Evolutionary conservation across 2,888 invertebrate genomes (phyloP), one percentile per base, ranked within the genome.

Genomic region (Amphiduros pacificus): DNA sequence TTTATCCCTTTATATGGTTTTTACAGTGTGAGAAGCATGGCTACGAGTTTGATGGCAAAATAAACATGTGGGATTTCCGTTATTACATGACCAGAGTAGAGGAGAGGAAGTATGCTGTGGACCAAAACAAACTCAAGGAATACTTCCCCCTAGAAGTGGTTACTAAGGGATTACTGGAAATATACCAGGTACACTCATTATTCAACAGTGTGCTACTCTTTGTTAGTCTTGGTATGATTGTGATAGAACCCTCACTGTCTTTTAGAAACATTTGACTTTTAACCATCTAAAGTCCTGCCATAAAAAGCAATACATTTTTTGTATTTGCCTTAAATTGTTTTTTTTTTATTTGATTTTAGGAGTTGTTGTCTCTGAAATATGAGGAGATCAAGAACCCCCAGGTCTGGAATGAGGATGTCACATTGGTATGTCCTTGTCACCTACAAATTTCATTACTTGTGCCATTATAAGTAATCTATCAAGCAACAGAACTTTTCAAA

Each of bases 61-160:
- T 85, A 49, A 79, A 84, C 70, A 78, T 78, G 69, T 85, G 83
- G 82, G 85, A 85, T 69, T 71, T 80, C 44, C 75, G 82, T 2
- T 85, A 85, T 72, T 85, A 82, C 72, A 83, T 80, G 78, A 82
- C 77, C 17, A 75, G 82, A 73, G 75, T 80, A 2, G 84, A 85
- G 69, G 84, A 85, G 69, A 77, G 77, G 59, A 74, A 81, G 60
- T 85, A 84, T 72, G 76, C 83, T 29, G 83, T 85, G 2, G 84
- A 85, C 71, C 83, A 85, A 57, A 77, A 83, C 56, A 77, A 78
- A 65, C 74, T 85, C 24, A 83, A 82, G 66, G 81, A 83, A 63
- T 85, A 85, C 71, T 85, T 85, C 70, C 85, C 85, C 2, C 71
- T 85, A 70, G 75, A 82, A 14, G 75, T 76, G n/a, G 85, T 85